Evolutionary conservation across 2,888 invertebrate species (phyloP).

Genomic region (Pyrocoelia pectoralis): DNA sequence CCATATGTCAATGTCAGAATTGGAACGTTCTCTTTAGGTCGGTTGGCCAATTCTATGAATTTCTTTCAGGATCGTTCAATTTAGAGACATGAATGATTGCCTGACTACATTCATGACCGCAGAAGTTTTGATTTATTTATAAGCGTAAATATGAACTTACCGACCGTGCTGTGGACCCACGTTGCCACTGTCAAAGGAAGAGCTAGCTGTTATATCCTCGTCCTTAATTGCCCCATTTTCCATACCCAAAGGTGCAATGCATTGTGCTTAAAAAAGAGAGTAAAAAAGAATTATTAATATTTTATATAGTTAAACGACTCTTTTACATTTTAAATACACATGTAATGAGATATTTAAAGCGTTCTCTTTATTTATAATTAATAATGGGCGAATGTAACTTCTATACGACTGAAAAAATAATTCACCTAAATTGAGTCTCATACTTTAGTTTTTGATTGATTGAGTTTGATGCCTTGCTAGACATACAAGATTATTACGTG

Average conservation of each 20-base stretch:
- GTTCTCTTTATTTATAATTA: too few relatives aligned
- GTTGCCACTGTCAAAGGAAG: slow-evolving; percentile 84
- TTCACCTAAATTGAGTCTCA: too few relatives aligned
- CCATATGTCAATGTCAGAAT: slow-evolving; percentile 52
- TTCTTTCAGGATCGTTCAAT: slow-evolving; percentile 48
- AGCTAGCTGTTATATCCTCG: slow-evolving; percentile 83
- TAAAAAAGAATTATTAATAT: slow-evolving; percentile 14
- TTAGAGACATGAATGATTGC: slow-evolving; percentile 48
- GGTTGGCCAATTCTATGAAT: slow-evolving; percentile 51
- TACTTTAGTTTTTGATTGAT: too few relatives aligned
- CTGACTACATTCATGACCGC: slow-evolving; percentile 41
- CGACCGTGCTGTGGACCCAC: slow-evolving; percentile 88
- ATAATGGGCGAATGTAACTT: too few relatives aligned
- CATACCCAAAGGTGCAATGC: slow-evolving; percentile 86
- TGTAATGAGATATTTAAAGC: too few relatives aligned
- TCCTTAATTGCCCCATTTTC: slow-evolving; percentile 84
- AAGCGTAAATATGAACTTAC: slow-evolving; percentile 63
- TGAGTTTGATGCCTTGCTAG: too few relatives aligned
- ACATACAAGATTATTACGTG: too few relatives aligned
- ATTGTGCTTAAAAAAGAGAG: slow-evolving; percentile 74
- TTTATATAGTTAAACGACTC: slow-evolving; percentile 3
- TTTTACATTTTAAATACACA: background rate
- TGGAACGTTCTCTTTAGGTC: slow-evolving; percentile 46
- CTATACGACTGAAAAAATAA: too few relatives aligned
- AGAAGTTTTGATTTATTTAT: slow-evolving; percentile 47